A percentile compares a stretch with the other conserved stretches of the same genome.
Conservation (phyloP, 2,797 vertebrate species). For the Borostomias antarcticus region DNA sequence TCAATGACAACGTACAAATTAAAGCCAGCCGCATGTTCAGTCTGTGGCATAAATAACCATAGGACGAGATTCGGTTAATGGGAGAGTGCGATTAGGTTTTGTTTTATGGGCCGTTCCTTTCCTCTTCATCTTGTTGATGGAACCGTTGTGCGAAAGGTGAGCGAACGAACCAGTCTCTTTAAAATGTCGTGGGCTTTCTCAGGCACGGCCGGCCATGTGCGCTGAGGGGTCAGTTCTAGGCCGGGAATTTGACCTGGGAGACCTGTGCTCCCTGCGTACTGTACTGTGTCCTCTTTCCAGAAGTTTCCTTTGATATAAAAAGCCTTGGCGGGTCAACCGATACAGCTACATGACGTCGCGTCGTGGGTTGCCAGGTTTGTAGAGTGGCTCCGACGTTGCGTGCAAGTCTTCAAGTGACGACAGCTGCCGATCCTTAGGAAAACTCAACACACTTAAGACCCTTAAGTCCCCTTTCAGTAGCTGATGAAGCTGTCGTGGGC, state of each 20-base stretch:
- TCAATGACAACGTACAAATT: not conserved
- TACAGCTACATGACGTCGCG: conserved; percentile 23
- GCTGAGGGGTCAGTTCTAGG: not conserved
- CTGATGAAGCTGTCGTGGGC: conserved; percentile 32
- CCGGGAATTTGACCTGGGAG: conserved; percentile 19
- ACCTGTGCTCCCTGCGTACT: not conserved
- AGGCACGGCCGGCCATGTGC: too few relatives aligned
- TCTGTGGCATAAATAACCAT: not conserved
- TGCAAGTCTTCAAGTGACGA: conserved; percentile 56
- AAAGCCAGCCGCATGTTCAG: not conserved
- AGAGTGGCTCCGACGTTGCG: conserved; percentile 10
- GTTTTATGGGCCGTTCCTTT: not conserved
- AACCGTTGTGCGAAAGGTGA: not conserved
- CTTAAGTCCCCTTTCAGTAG: conserved; percentile 45
- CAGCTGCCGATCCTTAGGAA: conserved; percentile 50
- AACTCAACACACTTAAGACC: conserved; percentile 49
- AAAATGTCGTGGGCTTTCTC: too few relatives aligned
- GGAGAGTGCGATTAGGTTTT: conserved; percentile 3
- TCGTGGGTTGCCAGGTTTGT: not conserved
- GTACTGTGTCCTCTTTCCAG: conserved; percentile 24
- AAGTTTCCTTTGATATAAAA: conserved; percentile 28
- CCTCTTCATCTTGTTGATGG: not conserved
- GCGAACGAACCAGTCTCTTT: not conserved
- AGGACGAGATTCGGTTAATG: not conserved
- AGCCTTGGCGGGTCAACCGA: conserved; percentile 13